Evolutionary conservation across 2,113 vertebrate genomes (phyloP).

Genomic region (Misgurnus anguillicaudatus): DNA sequence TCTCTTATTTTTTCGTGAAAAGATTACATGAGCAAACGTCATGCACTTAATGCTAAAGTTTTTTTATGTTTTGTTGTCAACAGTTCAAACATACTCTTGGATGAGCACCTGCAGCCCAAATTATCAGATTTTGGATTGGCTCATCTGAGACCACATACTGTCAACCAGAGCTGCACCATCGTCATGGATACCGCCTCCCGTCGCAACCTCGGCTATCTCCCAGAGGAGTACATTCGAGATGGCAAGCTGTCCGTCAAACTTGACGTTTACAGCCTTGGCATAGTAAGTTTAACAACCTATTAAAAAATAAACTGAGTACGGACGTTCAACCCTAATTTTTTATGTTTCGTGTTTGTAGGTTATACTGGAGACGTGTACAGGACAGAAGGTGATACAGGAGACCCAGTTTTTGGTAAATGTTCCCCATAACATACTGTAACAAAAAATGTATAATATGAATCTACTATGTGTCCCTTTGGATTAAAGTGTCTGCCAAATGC

Average conservation of each 20-base stretch:
- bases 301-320: neutral
- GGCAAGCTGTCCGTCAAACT: slow-evolving; percentile 72
- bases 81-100: slow-evolving; percentile 73
- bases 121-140: slow-evolving; percentile 70
- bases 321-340: neutral
- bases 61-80: slow-evolving; percentile 1
- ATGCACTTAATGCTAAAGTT: neutral
- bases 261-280: slow-evolving; percentile 78
- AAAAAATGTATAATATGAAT: too few species aligned
- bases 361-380: slow-evolving; percentile 74
- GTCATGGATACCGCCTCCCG: slow-evolving; percentile 55
- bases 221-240: slow-evolving; percentile 73
- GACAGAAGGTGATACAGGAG: slow-evolving; percentile 66
- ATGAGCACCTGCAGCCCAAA: slow-evolving; percentile 70
- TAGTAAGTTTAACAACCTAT: slow-evolving; percentile 59
- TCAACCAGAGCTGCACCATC: slow-evolving; percentile 63
- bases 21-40: too few species aligned
- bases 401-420: slow-evolving; percentile 66
- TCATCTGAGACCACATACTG: slow-evolving; percentile 65
- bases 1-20: too few species aligned
- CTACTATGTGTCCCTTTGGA: too few species aligned
- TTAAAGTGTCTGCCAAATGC: too few species aligned
- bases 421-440: neutral
- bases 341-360: slow-evolving; percentile 59
- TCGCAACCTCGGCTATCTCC: slow-evolving; percentile 70